Base-by-base conservation (phyloP, 2,888 invertebrate genomes). In the Andrena marginata region DNA sequence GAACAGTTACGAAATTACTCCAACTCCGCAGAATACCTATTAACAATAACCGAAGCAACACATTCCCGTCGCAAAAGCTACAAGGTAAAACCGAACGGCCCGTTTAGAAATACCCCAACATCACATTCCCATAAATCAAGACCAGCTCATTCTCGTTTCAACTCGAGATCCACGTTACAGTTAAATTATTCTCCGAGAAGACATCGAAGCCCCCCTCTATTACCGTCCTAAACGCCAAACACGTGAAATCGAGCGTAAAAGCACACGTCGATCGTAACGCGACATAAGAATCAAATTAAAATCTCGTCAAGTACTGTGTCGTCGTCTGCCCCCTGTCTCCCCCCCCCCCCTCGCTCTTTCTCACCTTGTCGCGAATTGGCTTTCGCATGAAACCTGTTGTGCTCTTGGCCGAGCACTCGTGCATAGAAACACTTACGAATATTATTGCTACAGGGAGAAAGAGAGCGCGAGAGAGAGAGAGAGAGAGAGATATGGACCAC, bases 371-470 rank as follows among this genome's bases (percentile, higher is more conserved):
- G 84, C 86, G 75, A 88, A 90, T 89, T 87, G 83, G 84, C 86
- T 87, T 85, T 87, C 80, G 83, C 85, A 85, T 82, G 85, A 88
- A 91, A 91, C 91, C 91, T 90, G 91, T 91, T 90, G 81, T 84
- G 83, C 87, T 56, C 23, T 83, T 82, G n/a, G 73, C 64, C 73
- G 68, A 82, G 81, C 77, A 83, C 80, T 84, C 85, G 77, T 84
- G 80, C 80, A 81, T 87, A 82, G 85, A 82, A 89, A 88, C 88
- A 88, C 87, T 88, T 86, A 84, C 83, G 86, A 86, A 86, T 85
- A 89, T 89, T 90, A 85, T 89, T 86, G 80, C 77, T 85, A 73
- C 84, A 49, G 62, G 69, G 71, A 63, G 78, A 56, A 56, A 56
- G 23, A 56, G 23, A 54, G 42, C 42, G 42, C 20, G 54, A 54